Evolutionary conservation across 1,140 invertebrate species (phyloP).

Genomic region (Pogonomyrmex californicus): DNA sequence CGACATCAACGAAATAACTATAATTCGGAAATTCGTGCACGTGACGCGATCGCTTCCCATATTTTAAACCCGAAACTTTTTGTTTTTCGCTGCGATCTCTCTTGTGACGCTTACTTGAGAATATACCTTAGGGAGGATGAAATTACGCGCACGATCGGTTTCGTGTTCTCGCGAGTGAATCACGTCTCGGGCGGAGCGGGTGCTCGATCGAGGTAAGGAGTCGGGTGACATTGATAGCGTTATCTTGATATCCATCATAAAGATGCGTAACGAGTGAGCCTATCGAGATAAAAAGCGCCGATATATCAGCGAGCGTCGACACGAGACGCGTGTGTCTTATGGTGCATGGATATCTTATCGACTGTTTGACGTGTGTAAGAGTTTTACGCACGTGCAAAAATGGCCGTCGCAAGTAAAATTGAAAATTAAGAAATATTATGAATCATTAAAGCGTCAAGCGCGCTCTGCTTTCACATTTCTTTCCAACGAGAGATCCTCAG

Average conservation of each 20-base stretch:
- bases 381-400: not conserved
- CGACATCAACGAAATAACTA: not conserved
- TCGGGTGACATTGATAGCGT: constrained; percentile 58
- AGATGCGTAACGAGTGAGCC: constrained; percentile 70
- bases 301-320: constrained; percentile 57
- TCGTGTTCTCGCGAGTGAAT: constrained; percentile 40
- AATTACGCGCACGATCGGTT: constrained; percentile 42
- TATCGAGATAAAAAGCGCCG: constrained; percentile 69
- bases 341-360: constrained; percentile 31
- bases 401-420: not conserved
- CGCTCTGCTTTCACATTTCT: not conserved
- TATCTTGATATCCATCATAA: constrained; percentile 69
- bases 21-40: constrained; percentile 6
- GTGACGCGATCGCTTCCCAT: not conserved
- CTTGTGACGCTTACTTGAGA: constrained; percentile 2
- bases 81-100: too few species aligned
- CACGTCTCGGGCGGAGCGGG: constrained; percentile 29
- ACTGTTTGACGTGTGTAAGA: constrained; percentile 7
- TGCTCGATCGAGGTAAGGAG: constrained; percentile 26
- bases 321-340: constrained; percentile 39
- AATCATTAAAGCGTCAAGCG: not conserved
- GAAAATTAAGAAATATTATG: not conserved
- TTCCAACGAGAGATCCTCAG: not conserved
- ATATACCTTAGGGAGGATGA: not conserved
- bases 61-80: too few species aligned